Conservation (phyloP, 2,113 vertebrate species). For the Psettodes erumei region DNA sequence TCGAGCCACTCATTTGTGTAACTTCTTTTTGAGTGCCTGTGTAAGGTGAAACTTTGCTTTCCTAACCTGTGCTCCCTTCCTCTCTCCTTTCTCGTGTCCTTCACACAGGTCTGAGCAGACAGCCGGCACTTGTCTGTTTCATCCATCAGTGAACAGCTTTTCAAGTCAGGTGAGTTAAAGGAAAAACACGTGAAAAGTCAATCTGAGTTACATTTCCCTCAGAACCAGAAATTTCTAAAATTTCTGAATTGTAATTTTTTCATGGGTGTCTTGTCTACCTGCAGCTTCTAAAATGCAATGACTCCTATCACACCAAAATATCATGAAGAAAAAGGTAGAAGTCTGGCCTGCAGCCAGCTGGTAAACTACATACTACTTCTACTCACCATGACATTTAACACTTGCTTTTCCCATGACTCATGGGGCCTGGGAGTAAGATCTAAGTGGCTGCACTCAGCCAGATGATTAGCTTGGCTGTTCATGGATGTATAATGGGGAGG, state of each 20-base stretch:
- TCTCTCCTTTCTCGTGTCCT: neutral
- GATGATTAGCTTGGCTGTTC: conserved; percentile 64
- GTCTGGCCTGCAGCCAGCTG: conserved; percentile 45
- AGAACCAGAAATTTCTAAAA: no score
- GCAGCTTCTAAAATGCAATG: neutral
- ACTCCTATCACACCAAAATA: neutral
- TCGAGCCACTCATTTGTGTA: neutral
- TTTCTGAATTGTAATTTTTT: no score
- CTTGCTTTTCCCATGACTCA: conserved; percentile 72
- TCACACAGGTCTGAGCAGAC: conserved; percentile 48
- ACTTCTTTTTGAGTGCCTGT: neutral
- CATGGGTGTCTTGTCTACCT: no score
- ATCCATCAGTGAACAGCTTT: conserved; percentile 37
- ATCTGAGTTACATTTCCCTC: no score
- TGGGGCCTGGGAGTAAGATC: conserved; percentile 22
- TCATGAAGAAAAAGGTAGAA: neutral
- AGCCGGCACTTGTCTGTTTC: neutral
- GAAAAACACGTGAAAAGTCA: neutral
- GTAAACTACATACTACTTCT: conserved; percentile 11
- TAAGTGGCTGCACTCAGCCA: conserved; percentile 67
- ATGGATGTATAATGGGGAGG: conserved; percentile 18
- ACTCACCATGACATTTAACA: conserved; percentile 56
- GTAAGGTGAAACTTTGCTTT: neutral
- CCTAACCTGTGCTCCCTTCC: conserved; percentile 11
- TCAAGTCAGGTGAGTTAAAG: conserved; percentile 39